Conservation (phyloP, 2,797 vertebrate species). For the Pogonophryne albipinna region DNA sequence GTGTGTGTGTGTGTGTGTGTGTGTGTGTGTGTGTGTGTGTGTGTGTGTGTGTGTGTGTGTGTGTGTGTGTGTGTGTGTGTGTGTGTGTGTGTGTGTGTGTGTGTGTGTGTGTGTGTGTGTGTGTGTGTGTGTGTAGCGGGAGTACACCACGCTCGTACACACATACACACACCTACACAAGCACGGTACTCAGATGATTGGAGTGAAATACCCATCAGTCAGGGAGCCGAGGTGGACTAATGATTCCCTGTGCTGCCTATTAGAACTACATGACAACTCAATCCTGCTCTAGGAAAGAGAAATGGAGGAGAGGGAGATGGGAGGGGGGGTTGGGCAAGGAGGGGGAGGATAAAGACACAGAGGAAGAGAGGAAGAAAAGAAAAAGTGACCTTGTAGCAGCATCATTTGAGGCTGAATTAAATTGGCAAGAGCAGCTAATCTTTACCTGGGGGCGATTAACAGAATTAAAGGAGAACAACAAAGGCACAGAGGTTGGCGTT, state of each 20-base stretch:
- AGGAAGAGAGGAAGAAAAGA: constrained; percentile 70
- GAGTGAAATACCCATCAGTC: constrained; percentile 99
- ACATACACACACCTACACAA: constrained; percentile 59
- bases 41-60: too few relatives aligned
- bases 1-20: too few relatives aligned
- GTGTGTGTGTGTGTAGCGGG: constrained; percentile 3
- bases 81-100: too few relatives aligned
- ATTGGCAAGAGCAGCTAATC: constrained; percentile 98
- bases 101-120: background rate
- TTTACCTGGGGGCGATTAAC: constrained; percentile 97
- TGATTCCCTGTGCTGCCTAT: constrained; percentile 99
- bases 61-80: too few relatives aligned
- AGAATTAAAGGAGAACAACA: constrained; percentile 93
- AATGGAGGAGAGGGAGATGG: constrained; percentile 63
- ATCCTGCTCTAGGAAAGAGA: constrained; percentile 89
- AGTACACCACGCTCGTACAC: constrained; percentile 26
- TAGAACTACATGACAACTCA: constrained; percentile 99
- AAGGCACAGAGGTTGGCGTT: constrained; percentile 80
- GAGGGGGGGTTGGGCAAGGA: constrained; percentile 16
- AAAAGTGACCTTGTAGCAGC: constrained; percentile 93
- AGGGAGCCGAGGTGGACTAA: constrained; percentile 96
- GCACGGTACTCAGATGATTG: constrained; percentile 92
- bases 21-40: too few relatives aligned
- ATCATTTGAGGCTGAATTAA: constrained; percentile 97
- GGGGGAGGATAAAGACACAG: constrained; percentile 53